Evolutionary conservation across 2,113 vertebrate genomes (phyloP).

Genomic region (Eidolon helvum): DNA sequence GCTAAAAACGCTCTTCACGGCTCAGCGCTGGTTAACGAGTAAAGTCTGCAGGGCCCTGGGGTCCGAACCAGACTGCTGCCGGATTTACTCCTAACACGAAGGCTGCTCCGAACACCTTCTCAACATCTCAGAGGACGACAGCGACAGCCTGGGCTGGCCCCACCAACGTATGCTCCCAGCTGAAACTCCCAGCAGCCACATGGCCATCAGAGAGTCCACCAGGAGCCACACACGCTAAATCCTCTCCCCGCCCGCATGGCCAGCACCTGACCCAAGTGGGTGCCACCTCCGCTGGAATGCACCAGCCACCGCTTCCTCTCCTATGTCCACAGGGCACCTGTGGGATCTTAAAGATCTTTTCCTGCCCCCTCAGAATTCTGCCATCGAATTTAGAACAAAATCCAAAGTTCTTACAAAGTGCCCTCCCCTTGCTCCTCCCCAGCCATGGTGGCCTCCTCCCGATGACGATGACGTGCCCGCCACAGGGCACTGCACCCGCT

Average conservation of each 20-base stretch:
- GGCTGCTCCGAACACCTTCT: no score
- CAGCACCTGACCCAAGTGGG: fast-evolving
- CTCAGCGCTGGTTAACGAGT: no score
- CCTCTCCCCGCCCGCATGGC: not conserved
- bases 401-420: fast-evolving
- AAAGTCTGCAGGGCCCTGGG: not conserved
- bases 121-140: not conserved
- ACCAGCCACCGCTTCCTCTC: not conserved
- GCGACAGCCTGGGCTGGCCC: not conserved
- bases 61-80: not conserved
- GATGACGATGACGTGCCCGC: not conserved
- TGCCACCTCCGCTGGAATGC: not conserved
- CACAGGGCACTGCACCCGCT: fast-evolving
- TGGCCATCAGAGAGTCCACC: fast-evolving
- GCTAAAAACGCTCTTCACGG: not conserved
- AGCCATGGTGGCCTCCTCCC: not conserved
- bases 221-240: fast-evolving
- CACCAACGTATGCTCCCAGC: not conserved
- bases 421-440: not conserved
- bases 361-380: not conserved
- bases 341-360: not conserved
- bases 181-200: not conserved
- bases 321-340: not conserved
- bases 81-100: fast-evolving
- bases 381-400: not conserved